Conservation (phyloP, 2,888 invertebrate species). For the Panopea generosa region DNA sequence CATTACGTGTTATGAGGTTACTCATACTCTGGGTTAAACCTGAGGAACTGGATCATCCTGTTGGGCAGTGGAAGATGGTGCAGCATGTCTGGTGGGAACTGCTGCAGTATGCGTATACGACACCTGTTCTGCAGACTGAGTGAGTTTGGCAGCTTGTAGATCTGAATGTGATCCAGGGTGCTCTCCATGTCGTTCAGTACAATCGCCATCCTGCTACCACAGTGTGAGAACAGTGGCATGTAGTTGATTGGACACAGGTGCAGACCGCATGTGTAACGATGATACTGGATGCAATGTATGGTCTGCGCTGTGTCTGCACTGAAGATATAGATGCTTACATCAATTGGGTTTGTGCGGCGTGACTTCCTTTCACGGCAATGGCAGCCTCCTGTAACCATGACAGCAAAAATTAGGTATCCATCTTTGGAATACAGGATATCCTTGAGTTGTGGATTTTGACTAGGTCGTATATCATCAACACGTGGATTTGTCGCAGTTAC, state of each 20-base stretch:
- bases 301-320: conserved; percentile 81
- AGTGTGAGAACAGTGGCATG: conserved; percentile 83
- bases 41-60: conserved; percentile 82
- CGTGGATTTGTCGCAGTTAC: conserved; percentile 78
- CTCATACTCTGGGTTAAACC: conserved; percentile 82
- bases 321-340: conserved; percentile 83
- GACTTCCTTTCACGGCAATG: conserved; percentile 82
- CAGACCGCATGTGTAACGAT: conserved; percentile 81
- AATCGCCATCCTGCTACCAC: conserved; percentile 84
- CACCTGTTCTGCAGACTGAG: conserved; percentile 82
- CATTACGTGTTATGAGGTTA: no score
- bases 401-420: conserved; percentile 82
- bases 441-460: conserved; percentile 80
- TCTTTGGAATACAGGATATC: conserved; percentile 82
- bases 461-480: conserved; percentile 77
- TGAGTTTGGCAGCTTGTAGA: conserved; percentile 82
- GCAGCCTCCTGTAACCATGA: conserved; percentile 80
- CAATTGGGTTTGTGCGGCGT: conserved; percentile 80
- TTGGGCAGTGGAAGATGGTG: conserved; percentile 81
- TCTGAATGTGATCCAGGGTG: conserved; percentile 81
- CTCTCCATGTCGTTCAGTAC: conserved; percentile 81
- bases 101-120: conserved; percentile 81
- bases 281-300: conserved; percentile 84
- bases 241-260: conserved; percentile 84
- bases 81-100: conserved; percentile 75